phyloP scores from a whole-genome alignment of 2,888 invertebrate genomes.

The Xylota sylvarum region DNA sequence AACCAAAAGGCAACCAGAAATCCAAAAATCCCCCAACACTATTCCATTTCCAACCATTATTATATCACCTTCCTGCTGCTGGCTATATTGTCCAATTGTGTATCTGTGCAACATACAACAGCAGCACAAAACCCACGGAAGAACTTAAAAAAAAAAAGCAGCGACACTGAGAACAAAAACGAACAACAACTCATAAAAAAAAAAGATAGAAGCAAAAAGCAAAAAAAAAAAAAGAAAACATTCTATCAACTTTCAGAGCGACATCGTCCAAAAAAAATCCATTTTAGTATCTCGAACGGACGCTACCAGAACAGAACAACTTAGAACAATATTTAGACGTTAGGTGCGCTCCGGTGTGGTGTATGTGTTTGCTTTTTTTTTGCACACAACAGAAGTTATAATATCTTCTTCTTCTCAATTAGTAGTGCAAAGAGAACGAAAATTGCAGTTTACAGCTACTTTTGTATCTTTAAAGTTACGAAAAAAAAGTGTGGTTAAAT shows the following conservation, averaged over 20 bases:
- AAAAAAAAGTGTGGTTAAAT: not conserved
- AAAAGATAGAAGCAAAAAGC: constrained; percentile 7
- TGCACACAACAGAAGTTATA: constrained; percentile 16
- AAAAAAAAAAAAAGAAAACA: constrained; percentile 30
- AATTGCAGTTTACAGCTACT: constrained; percentile 3
- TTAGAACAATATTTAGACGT: constrained; percentile 46
- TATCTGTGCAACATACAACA: constrained; percentile 62
- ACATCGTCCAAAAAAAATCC: constrained; percentile 56
- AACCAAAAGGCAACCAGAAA: not conserved
- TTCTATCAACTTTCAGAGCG: constrained; percentile 65
- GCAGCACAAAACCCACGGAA: constrained; percentile 50
- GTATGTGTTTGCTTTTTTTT: constrained; percentile 6
- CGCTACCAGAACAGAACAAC: constrained; percentile 67
- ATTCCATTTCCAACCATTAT: constrained; percentile 47
- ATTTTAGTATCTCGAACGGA: constrained; percentile 75
- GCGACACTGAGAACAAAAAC: constrained; percentile 10
- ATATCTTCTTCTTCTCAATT: constrained; percentile 4
- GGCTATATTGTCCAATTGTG: constrained; percentile 52
- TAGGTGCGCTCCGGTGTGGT: constrained; percentile 68
- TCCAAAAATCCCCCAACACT: constrained; percentile 1
- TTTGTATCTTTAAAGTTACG: not conserved
- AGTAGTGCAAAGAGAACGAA: constrained; percentile 18
- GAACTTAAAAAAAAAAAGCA: constrained; percentile 15
- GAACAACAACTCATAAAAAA: constrained; percentile 32
- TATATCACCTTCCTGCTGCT: constrained; percentile 71